Evolutionary conservation across 2,888 invertebrate genomes (phyloP).

Genomic region (Cosmia trapezina): DNA sequence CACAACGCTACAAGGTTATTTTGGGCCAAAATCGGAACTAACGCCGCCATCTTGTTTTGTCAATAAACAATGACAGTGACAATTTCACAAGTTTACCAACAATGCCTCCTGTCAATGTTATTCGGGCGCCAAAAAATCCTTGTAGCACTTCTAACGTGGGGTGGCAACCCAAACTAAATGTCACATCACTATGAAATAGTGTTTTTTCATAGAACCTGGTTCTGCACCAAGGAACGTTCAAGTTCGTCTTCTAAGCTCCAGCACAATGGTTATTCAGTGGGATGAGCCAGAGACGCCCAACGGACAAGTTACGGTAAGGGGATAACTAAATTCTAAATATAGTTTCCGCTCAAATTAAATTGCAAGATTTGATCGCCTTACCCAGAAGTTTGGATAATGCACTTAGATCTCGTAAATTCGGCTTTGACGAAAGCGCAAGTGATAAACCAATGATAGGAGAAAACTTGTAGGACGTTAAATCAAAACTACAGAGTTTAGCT

Average conservation of each 20-base stretch:
- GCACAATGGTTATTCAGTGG: conserved; percentile 99
- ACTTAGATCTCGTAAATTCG: conserved; percentile 36
- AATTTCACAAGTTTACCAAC: background rate
- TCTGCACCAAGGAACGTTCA: conserved; percentile 98
- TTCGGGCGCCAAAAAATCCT: background rate
- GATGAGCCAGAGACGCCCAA: conserved; percentile 99
- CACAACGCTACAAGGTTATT: conserved; percentile 21
- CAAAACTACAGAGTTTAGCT: too few species aligned
- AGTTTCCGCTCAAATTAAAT: conserved; percentile 58
- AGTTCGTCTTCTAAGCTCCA: conserved; percentile 97
- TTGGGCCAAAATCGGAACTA: background rate
- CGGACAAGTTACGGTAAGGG: conserved; percentile 97
- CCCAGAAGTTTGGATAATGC: conserved; percentile 43
- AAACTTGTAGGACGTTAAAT: too few species aligned
- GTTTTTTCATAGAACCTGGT: conserved; percentile 94
- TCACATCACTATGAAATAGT: conserved; percentile 10
- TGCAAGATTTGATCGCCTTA: conserved; percentile 60
- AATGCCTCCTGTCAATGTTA: background rate
- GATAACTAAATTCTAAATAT: conserved; percentile 50
- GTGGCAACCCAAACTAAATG: background rate
- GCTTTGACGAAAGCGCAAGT: conserved; percentile 48
- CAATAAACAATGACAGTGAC: background rate
- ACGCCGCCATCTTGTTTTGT: background rate
- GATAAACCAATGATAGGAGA: too few species aligned
- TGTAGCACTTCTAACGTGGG: background rate